Evolutionary conservation across 2,113 vertebrate genomes (phyloP).

Genomic region (Brachionichthys hirsutus): DNA sequence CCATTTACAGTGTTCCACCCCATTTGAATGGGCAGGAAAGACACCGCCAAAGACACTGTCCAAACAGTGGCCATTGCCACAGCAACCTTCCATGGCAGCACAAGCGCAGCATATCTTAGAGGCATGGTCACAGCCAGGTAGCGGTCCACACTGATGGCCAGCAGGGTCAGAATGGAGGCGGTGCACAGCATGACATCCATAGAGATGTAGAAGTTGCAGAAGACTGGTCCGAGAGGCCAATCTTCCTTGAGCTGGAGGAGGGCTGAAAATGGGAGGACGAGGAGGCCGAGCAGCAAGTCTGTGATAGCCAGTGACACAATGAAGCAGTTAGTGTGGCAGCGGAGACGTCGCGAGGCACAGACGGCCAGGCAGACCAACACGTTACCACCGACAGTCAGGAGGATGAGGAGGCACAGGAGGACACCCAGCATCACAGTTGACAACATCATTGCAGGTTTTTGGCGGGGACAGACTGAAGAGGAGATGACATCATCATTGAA

Average conservation of each 20-base stretch:
- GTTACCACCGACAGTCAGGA: conserved; percentile 87
- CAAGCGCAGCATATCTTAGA: conserved; percentile 84
- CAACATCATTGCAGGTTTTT: conserved; percentile 51
- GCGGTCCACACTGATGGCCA: conserved; percentile 93
- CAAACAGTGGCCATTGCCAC: conserved; percentile 84
- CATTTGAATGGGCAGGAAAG: conserved; percentile 93
- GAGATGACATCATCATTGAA: conserved; percentile 10
- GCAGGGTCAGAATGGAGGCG: conserved; percentile 94
- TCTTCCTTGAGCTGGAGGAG: conserved; percentile 76
- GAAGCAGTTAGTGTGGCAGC: conserved; percentile 92
- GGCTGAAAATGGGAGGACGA: conserved; percentile 94
- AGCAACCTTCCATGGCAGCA: conserved; percentile 80
- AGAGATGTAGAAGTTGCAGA: conserved; percentile 93
- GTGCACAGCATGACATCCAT: conserved; percentile 97
- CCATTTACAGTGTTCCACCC: conserved; percentile 90
- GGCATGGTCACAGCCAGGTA: conserved; percentile 90
- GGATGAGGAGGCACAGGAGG: conserved; percentile 78
- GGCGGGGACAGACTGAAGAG: conserved; percentile 8
- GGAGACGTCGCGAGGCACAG: conserved; percentile 84
- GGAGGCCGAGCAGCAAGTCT: conserved; percentile 87
- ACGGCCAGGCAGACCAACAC: conserved; percentile 92
- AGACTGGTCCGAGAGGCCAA: conserved; percentile 82
- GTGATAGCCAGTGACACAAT: conserved; percentile 91
- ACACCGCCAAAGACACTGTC: conserved; percentile 87
- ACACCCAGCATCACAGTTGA: conserved; percentile 73